Percentiles rank a stretch among this genome's conserved stretches.
These are phyloP conservation scores for Papilio xuthus DNA, from an alignment of 1,140 invertebrate species.

Conservation along the genomic window DNA sequence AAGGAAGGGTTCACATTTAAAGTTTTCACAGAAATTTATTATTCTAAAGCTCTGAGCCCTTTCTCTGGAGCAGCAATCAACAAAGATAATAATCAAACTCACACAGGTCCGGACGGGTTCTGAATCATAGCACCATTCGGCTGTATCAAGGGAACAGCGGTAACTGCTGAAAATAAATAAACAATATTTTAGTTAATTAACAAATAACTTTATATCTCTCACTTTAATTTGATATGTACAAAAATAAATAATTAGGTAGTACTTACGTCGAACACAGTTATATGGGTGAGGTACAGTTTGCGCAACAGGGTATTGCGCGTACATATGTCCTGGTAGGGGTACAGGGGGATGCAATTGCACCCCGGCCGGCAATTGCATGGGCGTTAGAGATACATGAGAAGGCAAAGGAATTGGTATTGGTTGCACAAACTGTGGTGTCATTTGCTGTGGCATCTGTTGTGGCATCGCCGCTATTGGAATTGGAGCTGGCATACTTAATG, in stretches of 20 bases:
- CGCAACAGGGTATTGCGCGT: neutral
- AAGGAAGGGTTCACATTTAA: neutral
- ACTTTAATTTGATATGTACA: too few relatives aligned
- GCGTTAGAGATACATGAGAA: conserved; percentile 45
- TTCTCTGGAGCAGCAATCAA: neutral
- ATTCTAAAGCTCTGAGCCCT: neutral
- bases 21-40: neutral
- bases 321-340: conserved; percentile 22
- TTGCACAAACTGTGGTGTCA: conserved; percentile 45
- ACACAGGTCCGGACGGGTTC: neutral
- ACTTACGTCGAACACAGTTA: neutral
- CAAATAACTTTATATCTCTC: too few relatives aligned
- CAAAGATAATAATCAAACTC: neutral
- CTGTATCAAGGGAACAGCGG: neutral
- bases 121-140: neutral
- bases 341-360: conserved; percentile 45
- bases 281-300: neutral
- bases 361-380: conserved; percentile 45
- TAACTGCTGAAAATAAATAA: neutral
- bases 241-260: neutral
- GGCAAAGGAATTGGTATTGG: conserved; percentile 42
- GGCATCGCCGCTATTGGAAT: conserved; percentile 40
- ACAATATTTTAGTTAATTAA: too few relatives aligned
- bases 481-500: neutral
- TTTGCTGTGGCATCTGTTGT: conserved; percentile 44